A percentile compares a stretch with the other conserved stretches of the same genome.
Evolutionary conservation across 2,888 invertebrate species (phyloP).

Genomic region (Lasioglossum lativentre): DNA sequence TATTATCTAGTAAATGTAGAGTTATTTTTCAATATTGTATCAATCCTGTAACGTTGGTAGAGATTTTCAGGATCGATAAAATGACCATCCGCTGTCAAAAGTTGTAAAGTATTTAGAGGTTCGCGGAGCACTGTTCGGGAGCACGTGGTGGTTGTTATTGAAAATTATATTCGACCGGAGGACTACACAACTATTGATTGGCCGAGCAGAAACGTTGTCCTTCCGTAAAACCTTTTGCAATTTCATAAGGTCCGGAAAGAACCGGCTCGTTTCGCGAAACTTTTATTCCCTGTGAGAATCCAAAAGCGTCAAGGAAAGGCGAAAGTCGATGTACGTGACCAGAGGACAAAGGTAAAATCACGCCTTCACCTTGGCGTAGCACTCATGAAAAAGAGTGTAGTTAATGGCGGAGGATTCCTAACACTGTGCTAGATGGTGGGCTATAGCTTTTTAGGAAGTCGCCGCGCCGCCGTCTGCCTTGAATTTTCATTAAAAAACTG

Average conservation of each 20-base stretch:
- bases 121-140: no score
- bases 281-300: conserved; percentile 67
- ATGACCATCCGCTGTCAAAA: neutral
- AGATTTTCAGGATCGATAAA: neutral
- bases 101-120: neutral
- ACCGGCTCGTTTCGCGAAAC: conserved; percentile 56
- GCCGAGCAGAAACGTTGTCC: conserved; percentile 11
- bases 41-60: neutral
- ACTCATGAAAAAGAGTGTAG: conserved; percentile 64
- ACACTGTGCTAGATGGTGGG: conserved; percentile 57
- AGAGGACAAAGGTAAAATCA: conserved; percentile 73
- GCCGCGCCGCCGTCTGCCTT: conserved; percentile 30
- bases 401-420: conserved; percentile 71
- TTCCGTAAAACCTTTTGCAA: conserved; percentile 50
- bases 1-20: neutral
- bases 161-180: neutral
- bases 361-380: conserved; percentile 62
- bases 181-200: conserved; percentile 30
- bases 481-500: conserved; percentile 68
- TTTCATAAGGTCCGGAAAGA: conserved; percentile 56
- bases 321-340: conserved; percentile 71
- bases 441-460: conserved; percentile 52
- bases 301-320: conserved; percentile 62
- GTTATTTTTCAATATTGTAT: neutral
- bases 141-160: neutral